phyloP scores from a whole-genome alignment of 1,140 invertebrate genomes.

The Bombus superbus region DNA sequence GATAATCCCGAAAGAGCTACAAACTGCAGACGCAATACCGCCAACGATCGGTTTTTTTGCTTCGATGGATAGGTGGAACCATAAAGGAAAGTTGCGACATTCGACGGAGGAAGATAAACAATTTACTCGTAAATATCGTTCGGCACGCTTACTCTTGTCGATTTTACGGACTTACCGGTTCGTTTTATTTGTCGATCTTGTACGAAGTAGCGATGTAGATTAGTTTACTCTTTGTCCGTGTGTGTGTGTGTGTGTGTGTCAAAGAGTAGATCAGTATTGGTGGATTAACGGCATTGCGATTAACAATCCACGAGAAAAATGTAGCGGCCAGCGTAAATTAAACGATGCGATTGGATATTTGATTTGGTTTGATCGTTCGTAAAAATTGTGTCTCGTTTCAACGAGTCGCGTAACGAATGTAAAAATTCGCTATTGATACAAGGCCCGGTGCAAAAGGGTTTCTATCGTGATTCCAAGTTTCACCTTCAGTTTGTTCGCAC shows the following conservation, averaged over 20 bases:
- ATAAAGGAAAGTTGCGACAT: neutral
- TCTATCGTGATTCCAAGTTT: neutral
- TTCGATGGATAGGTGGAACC: neutral
- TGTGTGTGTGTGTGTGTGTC: neutral
- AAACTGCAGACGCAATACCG: neutral
- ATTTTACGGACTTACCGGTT: neutral
- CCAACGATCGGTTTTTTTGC: neutral
- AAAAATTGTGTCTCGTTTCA: neutral
- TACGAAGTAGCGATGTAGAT: neutral
- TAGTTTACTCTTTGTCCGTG: neutral
- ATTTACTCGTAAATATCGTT: neutral
- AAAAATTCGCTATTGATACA: neutral
- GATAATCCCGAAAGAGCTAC: neutral
- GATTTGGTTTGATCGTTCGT: neutral
- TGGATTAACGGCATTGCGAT: neutral
- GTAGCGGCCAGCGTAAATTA: neutral
- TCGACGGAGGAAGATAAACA: neutral
- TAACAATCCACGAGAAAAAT: conserved; percentile 27
- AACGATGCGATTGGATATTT: neutral
- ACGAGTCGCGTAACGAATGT: neutral
- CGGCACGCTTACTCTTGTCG: neutral
- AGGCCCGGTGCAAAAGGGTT: neutral
- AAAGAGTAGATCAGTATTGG: neutral
- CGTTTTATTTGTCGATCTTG: conserved; percentile 21
- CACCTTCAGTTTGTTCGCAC: neutral